Percentiles rank a stretch among this genome's conserved stretches.
These are phyloP conservation scores for Schizothorax lantsangensis DNA, from an alignment of 2,797 vertebrate species.

Conservation along the genomic window DNA sequence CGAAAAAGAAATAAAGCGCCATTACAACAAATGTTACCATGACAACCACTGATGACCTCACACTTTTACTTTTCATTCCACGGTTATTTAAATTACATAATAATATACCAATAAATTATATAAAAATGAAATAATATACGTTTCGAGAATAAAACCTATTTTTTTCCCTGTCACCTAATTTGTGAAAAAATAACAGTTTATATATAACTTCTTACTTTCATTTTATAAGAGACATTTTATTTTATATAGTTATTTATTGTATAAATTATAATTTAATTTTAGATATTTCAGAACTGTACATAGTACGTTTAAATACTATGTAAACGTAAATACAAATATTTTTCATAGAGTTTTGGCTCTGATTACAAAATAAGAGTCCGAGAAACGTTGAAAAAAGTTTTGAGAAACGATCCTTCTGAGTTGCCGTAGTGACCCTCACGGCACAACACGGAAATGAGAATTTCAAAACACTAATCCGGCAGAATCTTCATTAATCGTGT, in stretches of 20 bases:
- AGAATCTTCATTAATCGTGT: background rate
- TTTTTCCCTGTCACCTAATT: background rate
- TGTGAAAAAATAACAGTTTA: too few relatives aligned
- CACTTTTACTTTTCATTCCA: background rate
- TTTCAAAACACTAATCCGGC: constrained; percentile 49
- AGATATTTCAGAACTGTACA: background rate
- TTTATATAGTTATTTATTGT: background rate
- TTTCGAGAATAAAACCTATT: background rate
- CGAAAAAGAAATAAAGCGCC: background rate
- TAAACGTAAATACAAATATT: background rate
- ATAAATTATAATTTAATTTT: background rate
- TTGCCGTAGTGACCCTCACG: constrained; percentile 33
- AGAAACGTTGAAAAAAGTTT: background rate
- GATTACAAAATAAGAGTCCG: constrained; percentile 12
- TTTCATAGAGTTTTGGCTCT: background rate
- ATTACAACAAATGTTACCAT: constrained; percentile 34
- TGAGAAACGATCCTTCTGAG: background rate
- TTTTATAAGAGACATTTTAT: background rate
- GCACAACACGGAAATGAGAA: constrained; percentile 53
- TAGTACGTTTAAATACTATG: background rate
- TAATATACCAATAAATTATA: background rate
- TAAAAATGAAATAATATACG: background rate
- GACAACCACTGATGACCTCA: background rate
- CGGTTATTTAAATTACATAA: background rate
- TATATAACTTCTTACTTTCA: background rate